These are phyloP conservation scores for Apantesis nais DNA, from an alignment of 2,888 invertebrate genomes.

Conservation along the genomic window DNA sequence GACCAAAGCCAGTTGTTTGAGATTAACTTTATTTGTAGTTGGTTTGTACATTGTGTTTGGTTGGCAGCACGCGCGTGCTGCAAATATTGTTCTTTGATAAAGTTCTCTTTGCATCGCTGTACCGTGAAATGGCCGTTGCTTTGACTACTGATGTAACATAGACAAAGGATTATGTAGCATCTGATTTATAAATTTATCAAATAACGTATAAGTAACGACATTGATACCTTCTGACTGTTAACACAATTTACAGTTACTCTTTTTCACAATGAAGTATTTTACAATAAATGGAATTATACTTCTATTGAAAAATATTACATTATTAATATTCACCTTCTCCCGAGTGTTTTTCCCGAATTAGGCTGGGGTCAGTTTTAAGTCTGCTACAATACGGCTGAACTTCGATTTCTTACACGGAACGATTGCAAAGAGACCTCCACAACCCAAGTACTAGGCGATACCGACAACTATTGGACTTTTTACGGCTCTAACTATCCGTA, in stretches of 20 bases:
- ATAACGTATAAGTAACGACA: background rate
- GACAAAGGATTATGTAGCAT: background rate
- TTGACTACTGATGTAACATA: background rate
- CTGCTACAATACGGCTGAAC: too few species aligned
- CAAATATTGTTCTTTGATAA: slow-evolving; percentile 3
- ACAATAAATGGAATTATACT: too few species aligned
- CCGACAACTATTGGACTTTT: too few species aligned
- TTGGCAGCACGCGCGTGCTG: slow-evolving; percentile 3
- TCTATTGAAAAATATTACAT: background rate
- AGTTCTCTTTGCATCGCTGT: background rate
- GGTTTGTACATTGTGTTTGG: slow-evolving; percentile 9
- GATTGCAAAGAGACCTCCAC: too few species aligned
- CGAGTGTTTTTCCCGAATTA: too few species aligned
- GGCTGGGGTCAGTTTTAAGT: too few species aligned
- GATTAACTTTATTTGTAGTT: slow-evolving; percentile 11
- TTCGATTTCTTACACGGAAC: too few species aligned
- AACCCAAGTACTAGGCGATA: too few species aligned
- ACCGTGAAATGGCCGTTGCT: background rate
- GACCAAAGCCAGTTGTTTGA: slow-evolving; percentile 25
- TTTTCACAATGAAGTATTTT: too few species aligned
- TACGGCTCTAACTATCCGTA: too few species aligned
- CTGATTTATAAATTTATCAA: background rate
- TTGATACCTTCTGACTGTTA: background rate
- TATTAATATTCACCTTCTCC: background rate
- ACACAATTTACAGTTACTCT: too few species aligned